Conservation (phyloP, 2,113 vertebrate species). For the Cyanoderma ruficeps region DNA sequence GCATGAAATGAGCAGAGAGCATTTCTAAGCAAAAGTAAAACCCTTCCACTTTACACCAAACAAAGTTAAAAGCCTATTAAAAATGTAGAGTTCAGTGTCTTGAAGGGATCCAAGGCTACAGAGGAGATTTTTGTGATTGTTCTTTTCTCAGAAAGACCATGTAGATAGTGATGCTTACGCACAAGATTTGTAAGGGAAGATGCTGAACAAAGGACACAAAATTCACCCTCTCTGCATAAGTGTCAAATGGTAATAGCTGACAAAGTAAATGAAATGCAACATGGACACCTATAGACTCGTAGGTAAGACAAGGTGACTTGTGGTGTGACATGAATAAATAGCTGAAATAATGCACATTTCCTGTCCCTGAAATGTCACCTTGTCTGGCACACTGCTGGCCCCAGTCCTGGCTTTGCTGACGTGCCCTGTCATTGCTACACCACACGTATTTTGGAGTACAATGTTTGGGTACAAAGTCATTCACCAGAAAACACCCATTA, state of each 20-base stretch:
- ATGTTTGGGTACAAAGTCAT: not conserved
- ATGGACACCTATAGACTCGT: not conserved
- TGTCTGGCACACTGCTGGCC: not conserved
- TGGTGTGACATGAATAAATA: not conserved
- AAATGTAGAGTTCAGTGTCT: not conserved
- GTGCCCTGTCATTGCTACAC: fast-evolving
- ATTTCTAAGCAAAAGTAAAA: not conserved
- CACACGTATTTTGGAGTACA: fast-evolving
- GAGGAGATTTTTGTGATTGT: not conserved
- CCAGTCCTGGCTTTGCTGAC: not conserved
- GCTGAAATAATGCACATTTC: not conserved
- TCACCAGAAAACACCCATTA: not conserved
- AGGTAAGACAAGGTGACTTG: not conserved
- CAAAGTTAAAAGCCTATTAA: not conserved
- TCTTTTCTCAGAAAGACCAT: not conserved
- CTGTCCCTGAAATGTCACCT: not conserved
- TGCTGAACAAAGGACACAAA: not conserved
- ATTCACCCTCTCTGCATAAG: not conserved
- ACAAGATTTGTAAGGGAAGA: not conserved
- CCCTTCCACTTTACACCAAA: not conserved
- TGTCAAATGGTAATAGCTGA: not conserved
- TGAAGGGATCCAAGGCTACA: not conserved
- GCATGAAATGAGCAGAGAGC: not conserved
- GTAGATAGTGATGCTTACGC: not conserved
- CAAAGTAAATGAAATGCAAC: not conserved